Percentiles rank a stretch among this genome's conserved stretches.
Evolutionary conservation across 2,888 invertebrate species (phyloP).

Genomic region (Tetheella fluctuosa): DNA sequence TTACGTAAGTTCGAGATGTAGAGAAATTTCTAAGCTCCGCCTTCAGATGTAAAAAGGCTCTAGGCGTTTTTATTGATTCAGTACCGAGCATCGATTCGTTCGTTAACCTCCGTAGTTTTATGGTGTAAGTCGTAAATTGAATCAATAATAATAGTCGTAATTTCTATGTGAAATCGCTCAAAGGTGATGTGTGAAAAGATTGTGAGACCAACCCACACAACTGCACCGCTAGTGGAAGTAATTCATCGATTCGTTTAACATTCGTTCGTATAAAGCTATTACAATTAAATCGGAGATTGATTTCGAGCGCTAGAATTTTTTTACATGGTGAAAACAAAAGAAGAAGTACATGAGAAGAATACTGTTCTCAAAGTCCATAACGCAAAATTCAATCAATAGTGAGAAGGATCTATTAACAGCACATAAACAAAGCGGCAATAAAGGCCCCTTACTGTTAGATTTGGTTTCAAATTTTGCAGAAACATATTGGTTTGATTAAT

Average conservation of each 20-base stretch:
- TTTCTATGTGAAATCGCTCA: constrained; percentile 70
- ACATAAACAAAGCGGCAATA: background rate
- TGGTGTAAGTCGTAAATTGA: constrained; percentile 41
- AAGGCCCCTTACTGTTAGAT: constrained; percentile 17
- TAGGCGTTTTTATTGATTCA: constrained; percentile 74
- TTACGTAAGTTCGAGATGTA: constrained; percentile 70
- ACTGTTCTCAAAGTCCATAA: background rate
- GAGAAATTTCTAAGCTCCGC: constrained; percentile 72
- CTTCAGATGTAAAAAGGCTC: constrained; percentile 69
- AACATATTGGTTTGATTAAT: constrained; percentile 42
- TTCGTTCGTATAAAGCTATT: constrained; percentile 51
- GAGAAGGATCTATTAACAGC: background rate
- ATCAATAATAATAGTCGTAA: constrained; percentile 70
- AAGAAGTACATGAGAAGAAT: constrained; percentile 17
- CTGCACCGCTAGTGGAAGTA: constrained; percentile 42
- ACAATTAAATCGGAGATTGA: constrained; percentile 52
- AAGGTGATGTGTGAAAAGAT: constrained; percentile 61
- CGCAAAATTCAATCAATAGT: background rate
- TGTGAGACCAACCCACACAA: constrained; percentile 46
- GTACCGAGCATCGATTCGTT: constrained; percentile 62
- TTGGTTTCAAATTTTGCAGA: constrained; percentile 27
- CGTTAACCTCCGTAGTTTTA: constrained; percentile 56
- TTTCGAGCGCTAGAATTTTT: constrained; percentile 48
- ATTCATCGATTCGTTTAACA: constrained; percentile 50
- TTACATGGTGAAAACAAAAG: constrained; percentile 35